These are phyloP conservation scores for Apostichopus parvimensis DNA, from an alignment of 35 echinoderm and acorn worm species.

Conservation along the genomic window DNA sequence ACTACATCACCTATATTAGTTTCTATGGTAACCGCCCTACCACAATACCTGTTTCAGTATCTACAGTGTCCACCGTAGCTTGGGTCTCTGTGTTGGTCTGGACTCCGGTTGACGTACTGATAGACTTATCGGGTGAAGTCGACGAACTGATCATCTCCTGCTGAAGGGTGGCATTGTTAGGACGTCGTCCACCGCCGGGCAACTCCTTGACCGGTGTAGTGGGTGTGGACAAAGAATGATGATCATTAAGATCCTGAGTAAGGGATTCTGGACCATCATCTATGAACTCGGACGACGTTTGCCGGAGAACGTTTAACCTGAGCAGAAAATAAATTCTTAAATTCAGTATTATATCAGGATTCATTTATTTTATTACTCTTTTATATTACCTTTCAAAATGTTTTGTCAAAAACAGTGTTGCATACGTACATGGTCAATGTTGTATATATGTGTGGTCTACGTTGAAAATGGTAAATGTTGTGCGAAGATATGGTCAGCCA, in stretches of 20 bases:
- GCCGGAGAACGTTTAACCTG: slow-evolving; percentile 69
- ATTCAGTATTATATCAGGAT: no score
- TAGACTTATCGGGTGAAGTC: not conserved
- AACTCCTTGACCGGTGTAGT: slow-evolving; percentile 65
- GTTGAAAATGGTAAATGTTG: no score
- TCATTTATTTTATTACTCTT: no score
- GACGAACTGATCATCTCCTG: slow-evolving; percentile 81
- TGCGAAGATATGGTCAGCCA: no score
- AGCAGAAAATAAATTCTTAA: not conserved
- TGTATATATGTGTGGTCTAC: no score
- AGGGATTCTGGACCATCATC: slow-evolving; percentile 62
- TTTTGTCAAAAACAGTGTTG: no score
- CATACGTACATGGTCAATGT: no score
- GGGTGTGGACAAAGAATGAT: slow-evolving; percentile 42
- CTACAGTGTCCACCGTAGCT: slow-evolving; percentile 74
- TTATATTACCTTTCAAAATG: no score
- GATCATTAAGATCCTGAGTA: slow-evolving; percentile 63
- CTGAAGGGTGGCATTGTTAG: slow-evolving; percentile 77
- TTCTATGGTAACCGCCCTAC: no score
- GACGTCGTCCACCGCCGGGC: slow-evolving; percentile 15
- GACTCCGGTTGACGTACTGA: not conserved
- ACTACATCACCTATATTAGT: no score
- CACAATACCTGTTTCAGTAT: slow-evolving; percentile 79
- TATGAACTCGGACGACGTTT: slow-evolving; percentile 25
- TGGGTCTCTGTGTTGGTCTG: slow-evolving; percentile 80